These are phyloP conservation scores for Solen grandis DNA, from an alignment of 1,140 invertebrate species.

Conservation along the genomic window DNA sequence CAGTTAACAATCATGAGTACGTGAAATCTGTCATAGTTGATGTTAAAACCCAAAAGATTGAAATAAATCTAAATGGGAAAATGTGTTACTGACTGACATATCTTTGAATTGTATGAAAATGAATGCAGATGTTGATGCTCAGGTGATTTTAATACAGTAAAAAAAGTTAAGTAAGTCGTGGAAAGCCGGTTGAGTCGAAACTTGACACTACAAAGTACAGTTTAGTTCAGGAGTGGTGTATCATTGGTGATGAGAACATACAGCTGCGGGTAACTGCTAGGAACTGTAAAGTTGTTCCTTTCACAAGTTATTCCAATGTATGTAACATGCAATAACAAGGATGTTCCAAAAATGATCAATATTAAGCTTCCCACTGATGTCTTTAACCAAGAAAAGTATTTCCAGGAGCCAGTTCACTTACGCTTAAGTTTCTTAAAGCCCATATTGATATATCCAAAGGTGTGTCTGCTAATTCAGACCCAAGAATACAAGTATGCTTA, in stretches of 20 bases:
- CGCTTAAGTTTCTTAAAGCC: neutral
- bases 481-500: neutral
- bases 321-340: neutral
- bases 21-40: slow-evolving; percentile 5
- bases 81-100: slow-evolving; percentile 17
- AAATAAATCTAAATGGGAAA: neutral
- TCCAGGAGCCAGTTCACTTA: slow-evolving; percentile 1
- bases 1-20: slow-evolving; percentile 1
- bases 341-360: neutral
- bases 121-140: slow-evolving; percentile 1
- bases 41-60: neutral
- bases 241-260: slow-evolving; percentile 20
- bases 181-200: slow-evolving; percentile 14
- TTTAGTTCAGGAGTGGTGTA: neutral
- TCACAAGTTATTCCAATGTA: neutral
- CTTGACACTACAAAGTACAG: slow-evolving; percentile 1
- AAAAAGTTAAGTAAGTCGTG: slow-evolving; percentile 6
- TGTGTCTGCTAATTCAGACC: neutral
- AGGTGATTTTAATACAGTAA: slow-evolving; percentile 10
- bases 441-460: slow-evolving; percentile 6
- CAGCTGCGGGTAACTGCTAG: neutral
- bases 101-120: neutral
- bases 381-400: neutral
- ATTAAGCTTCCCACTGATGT: neutral
- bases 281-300: slow-evolving; percentile 10